These are phyloP conservation scores for Lepidurus packardi DNA, from an alignment of 1,140 invertebrate species.

Conservation along the genomic window DNA sequence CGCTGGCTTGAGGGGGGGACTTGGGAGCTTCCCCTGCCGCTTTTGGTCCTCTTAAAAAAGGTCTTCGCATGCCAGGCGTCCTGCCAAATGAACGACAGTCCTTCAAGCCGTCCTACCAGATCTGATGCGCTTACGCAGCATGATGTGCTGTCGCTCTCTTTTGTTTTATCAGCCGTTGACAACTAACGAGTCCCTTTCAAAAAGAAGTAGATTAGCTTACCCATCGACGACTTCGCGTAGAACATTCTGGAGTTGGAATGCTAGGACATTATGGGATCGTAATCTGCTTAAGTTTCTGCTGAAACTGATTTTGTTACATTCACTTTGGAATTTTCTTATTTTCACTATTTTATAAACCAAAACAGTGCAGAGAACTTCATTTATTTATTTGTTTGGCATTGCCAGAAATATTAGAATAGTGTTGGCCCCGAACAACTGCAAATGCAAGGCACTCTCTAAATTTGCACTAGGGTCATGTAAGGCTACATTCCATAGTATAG, in stretches of 20 bases:
- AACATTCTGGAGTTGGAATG: background rate
- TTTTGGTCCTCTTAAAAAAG: background rate
- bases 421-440: no score
- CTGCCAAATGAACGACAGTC: constrained; percentile 11
- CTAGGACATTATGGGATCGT: no score
- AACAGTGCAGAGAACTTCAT: no score
- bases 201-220: background rate
- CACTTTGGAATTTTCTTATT: no score
- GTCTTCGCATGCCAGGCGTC: constrained; percentile 3
- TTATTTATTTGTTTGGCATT: no score
- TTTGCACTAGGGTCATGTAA: no score
- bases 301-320: no score
- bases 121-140: background rate
- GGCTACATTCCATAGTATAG: no score
- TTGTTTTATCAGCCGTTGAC: background rate
- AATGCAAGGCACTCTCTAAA: no score
- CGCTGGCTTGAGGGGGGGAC: background rate
- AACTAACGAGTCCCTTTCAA: background rate
- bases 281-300: no score
- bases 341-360: no score
- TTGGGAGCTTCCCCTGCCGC: background rate
- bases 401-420: no score
- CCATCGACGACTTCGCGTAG: background rate
- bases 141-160: background rate
- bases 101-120: background rate